Conservation (phyloP, 1,140 invertebrate species). For the Drosophila micromelanica region DNA sequence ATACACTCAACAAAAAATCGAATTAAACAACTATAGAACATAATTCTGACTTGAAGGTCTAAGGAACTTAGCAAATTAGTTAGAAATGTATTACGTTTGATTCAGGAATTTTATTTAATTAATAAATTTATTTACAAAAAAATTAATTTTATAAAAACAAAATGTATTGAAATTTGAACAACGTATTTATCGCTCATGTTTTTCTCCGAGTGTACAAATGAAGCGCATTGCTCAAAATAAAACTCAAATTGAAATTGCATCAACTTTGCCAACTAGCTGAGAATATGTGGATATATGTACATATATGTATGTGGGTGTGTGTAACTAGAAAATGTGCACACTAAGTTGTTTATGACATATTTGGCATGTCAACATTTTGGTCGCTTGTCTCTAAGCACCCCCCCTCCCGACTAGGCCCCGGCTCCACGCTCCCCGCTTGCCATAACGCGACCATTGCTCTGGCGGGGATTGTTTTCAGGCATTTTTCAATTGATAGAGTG, state of each 20-base stretch:
- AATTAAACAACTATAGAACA: no score
- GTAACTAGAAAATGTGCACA: conserved; percentile 27
- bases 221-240: conserved; percentile 15
- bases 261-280: conserved; percentile 34
- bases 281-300: not conserved
- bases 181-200: no score
- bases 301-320: conserved; percentile 2
- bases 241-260: conserved; percentile 45
- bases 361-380: conserved; percentile 53
- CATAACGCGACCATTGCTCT: not conserved
- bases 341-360: conserved; percentile 55
- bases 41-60: no score
- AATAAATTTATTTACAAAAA: no score
- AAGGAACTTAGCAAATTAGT: no score
- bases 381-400: conserved; percentile 1
- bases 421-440: not conserved
- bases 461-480: conserved; percentile 38
- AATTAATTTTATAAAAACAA: no score
- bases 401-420: not conserved
- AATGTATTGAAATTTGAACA: no score
- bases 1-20: not conserved
- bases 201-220: no score
- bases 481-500: conserved; percentile 31
- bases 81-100: no score
- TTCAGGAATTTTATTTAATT: no score